Percentiles rank a stretch among this genome's conserved stretches.
Evolutionary conservation across 1,140 invertebrate genomes (phyloP).

Genomic region (Saccostrea glomerata): DNA sequence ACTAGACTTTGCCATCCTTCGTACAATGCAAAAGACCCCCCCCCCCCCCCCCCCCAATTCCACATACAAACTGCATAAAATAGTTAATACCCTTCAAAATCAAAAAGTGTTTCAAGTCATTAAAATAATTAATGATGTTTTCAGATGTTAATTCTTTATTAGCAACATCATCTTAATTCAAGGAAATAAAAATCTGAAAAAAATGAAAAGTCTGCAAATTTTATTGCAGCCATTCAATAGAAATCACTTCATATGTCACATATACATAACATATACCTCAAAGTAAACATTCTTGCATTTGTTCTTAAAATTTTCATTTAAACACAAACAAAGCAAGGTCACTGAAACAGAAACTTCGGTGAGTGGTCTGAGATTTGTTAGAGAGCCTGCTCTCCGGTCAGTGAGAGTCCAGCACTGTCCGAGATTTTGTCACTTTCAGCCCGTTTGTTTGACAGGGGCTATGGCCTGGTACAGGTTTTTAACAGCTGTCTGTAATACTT

Average conservation of each 20-base stretch:
- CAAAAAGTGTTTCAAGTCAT: background rate
- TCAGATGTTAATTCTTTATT: background rate
- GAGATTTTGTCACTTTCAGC: conserved; percentile 8
- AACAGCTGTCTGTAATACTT: conserved; percentile 92
- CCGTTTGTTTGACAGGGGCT: conserved; percentile 81
- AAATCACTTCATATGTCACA: background rate
- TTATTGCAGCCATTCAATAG: background rate
- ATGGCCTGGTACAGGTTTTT: conserved; percentile 91
- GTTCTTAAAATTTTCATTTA: too few relatives aligned
- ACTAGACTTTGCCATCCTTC: too few relatives aligned
- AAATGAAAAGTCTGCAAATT: background rate
- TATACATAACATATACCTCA: background rate
- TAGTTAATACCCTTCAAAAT: background rate
- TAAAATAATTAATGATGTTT: background rate
- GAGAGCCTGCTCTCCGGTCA: background rate
- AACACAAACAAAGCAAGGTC: too few relatives aligned
- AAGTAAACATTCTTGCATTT: too few relatives aligned
- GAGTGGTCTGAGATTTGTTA: background rate
- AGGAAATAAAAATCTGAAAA: background rate
- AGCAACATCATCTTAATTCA: background rate
- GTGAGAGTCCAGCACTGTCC: background rate
- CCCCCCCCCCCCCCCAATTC: too few relatives aligned
- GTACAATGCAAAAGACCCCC: too few relatives aligned
- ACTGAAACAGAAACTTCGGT: background rate
- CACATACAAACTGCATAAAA: too few relatives aligned